Percentiles rank a stretch among this genome's conserved stretches.
Conservation (phyloP, 2,113 vertebrate genomes). For the Scophthalmus maximus region DNA sequence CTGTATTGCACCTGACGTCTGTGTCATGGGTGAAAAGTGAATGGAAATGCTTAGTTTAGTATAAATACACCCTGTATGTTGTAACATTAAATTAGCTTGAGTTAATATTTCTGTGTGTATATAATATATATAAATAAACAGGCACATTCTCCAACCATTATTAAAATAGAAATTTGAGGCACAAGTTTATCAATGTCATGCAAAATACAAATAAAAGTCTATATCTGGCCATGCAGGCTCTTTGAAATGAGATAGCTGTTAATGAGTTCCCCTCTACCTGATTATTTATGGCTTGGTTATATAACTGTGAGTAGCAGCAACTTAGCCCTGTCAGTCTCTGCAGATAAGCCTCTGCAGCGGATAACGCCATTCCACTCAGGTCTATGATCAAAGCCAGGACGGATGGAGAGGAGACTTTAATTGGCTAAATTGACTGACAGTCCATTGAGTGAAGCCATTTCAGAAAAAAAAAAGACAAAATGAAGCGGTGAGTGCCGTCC, state of each 20-base stretch:
- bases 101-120: not conserved
- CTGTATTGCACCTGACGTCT: not conserved
- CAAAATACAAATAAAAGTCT: conserved; percentile 6
- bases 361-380: conserved; percentile 31
- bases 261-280: conserved; percentile 52
- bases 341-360: conserved; percentile 59
- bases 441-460: conserved; percentile 4
- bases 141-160: not conserved
- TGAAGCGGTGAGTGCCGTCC: not conserved
- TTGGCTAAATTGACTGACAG: conserved; percentile 37
- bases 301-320: conserved; percentile 48
- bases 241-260: conserved; percentile 31
- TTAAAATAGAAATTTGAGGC: conserved; percentile 5
- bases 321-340: conserved; percentile 35
- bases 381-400: conserved; percentile 27
- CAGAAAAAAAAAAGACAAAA: conserved; percentile 8
- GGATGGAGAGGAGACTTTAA: conserved; percentile 36
- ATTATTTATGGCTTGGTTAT: conserved; percentile 63
- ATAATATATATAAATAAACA: no score
- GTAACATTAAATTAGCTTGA: not conserved
- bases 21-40: conserved; percentile 22
- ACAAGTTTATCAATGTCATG: not conserved
- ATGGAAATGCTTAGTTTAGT: conserved; percentile 8
- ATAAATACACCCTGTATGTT: not conserved
- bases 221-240: not conserved